phyloP scores from a whole-genome alignment of 2,888 invertebrate genomes.

The Eupithecia insigniata region DNA sequence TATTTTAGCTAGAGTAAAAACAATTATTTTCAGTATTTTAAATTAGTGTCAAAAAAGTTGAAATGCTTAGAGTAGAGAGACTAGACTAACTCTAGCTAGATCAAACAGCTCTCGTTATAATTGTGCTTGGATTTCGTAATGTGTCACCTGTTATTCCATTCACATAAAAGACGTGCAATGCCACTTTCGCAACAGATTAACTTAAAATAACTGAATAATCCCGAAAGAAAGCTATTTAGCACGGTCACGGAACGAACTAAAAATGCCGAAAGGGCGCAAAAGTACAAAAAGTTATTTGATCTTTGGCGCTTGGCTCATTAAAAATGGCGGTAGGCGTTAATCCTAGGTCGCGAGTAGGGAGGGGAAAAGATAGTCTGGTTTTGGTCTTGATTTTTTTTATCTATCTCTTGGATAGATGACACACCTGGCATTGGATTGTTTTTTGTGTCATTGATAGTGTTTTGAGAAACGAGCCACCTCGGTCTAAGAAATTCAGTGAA shows the following conservation, averaged over 20 bases:
- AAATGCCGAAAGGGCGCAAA: conserved; percentile 46
- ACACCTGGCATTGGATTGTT: too few species aligned
- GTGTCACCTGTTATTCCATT: neutral
- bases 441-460: too few species aligned
- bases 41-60: too few species aligned
- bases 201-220: conserved; percentile 23
- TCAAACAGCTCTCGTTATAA: too few species aligned
- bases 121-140: neutral
- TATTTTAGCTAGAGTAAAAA: too few species aligned
- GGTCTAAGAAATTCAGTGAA: too few species aligned
- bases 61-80: too few species aligned
- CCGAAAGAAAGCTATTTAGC: conserved; percentile 46
- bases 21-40: too few species aligned
- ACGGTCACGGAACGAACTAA: conserved; percentile 54
- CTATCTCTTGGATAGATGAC: too few species aligned
- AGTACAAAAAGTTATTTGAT: conserved; percentile 51
- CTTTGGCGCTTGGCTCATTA: conserved; percentile 47
- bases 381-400: neutral
- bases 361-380: conserved; percentile 4
- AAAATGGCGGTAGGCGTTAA: conserved; percentile 51
- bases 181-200: conserved; percentile 5
- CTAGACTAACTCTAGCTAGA: too few species aligned
- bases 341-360: conserved; percentile 41
- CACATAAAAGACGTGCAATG: conserved; percentile 2
- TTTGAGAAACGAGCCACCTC: too few species aligned